These are phyloP conservation scores for Danio kyathit DNA, from an alignment of 2,797 vertebrate species.

Conservation along the genomic window DNA sequence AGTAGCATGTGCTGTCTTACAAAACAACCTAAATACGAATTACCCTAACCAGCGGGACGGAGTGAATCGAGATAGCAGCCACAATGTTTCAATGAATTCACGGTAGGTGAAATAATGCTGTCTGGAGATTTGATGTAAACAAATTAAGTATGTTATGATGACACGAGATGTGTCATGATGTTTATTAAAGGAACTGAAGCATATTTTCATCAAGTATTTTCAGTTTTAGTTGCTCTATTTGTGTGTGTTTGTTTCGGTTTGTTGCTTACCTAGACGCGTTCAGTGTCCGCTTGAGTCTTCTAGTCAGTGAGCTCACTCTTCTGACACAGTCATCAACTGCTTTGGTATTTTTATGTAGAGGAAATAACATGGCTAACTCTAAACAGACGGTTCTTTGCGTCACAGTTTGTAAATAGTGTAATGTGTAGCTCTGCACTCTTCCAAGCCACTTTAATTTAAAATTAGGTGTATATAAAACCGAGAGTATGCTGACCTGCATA, in stretches of 20 bases:
- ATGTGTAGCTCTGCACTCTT: not conserved
- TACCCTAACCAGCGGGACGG: not conserved
- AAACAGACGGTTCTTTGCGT: not conserved
- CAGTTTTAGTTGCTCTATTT: not conserved
- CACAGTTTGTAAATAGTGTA: not conserved
- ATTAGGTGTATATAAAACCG: not conserved
- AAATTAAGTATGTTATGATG: not conserved
- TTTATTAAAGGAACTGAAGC: not conserved
- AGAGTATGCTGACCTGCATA: not conserved
- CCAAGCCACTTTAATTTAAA: not conserved
- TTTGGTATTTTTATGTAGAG: not conserved
- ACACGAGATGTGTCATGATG: not conserved
- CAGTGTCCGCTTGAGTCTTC: no score
- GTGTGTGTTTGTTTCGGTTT: not conserved
- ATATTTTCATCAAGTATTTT: not conserved
- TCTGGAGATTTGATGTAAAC: not conserved
- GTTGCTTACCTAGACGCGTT: not conserved
- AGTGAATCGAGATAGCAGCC: not conserved
- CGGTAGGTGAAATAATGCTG: conserved; percentile 38
- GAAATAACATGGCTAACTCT: not conserved
- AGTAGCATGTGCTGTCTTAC: not conserved
- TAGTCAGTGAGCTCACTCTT: not conserved
- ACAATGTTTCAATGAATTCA: conserved; percentile 10
- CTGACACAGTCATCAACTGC: not conserved
- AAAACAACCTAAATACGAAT: not conserved